These are phyloP conservation scores for Diadema setosum DNA, from an alignment of 35 echinoderm and acorn worm species.

Conservation along the genomic window DNA sequence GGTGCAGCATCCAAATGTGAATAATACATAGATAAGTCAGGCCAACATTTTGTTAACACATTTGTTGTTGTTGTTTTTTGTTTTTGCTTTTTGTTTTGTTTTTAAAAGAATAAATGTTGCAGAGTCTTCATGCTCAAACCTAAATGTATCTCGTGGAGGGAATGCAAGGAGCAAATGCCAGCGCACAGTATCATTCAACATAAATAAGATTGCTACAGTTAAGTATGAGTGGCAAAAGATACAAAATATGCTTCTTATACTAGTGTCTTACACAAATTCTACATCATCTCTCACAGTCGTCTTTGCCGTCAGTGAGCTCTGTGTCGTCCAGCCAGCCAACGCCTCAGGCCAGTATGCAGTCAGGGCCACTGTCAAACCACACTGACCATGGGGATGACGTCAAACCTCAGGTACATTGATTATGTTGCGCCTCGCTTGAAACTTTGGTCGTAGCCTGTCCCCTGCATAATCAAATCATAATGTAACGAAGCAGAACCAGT, in stretches of 20 bases:
- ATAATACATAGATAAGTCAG: neutral
- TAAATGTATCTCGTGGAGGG: no score
- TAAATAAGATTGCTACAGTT: no score
- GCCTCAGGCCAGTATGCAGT: neutral
- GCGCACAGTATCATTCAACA: no score
- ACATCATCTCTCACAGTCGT: neutral
- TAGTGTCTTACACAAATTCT: no score
- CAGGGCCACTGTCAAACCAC: neutral
- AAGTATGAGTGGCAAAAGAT: no score
- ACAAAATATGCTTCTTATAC: no score
- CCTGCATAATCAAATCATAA: no score
- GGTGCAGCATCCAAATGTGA: neutral
- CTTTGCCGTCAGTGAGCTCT: slow-evolving; percentile 1
- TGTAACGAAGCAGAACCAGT: no score
- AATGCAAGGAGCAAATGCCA: no score
- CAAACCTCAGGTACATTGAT: neutral
- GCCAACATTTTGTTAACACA: neutral
- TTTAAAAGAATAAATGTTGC: neutral
- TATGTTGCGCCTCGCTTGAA: no score
- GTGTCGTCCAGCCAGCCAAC: slow-evolving; percentile 8
- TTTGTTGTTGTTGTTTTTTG: neutral
- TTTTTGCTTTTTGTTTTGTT: neutral
- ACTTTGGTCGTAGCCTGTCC: no score
- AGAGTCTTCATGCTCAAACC: no score
- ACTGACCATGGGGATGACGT: neutral